Evolutionary conservation across 2,888 invertebrate genomes (phyloP).

Genomic region (Drosophila neotestacea): DNA sequence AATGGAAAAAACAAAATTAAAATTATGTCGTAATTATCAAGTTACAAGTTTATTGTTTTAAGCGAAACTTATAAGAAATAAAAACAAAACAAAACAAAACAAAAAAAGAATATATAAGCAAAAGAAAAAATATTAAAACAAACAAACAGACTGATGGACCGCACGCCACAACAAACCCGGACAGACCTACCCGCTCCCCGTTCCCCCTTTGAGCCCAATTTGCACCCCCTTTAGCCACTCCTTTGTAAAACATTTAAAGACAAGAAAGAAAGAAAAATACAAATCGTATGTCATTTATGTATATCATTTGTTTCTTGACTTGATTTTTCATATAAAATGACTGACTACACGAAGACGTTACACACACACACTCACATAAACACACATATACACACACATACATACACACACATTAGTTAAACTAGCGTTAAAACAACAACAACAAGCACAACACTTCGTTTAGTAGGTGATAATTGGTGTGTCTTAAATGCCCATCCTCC

Average conservation of each 20-base stretch:
- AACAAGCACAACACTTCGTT: conserved; percentile 67
- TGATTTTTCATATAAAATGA: conserved; percentile 34
- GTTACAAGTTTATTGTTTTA: conserved; percentile 63
- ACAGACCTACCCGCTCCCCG: conserved; percentile 49
- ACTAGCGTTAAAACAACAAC: conserved; percentile 53
- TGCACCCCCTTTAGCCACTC: background rate
- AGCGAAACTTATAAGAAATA: conserved; percentile 48
- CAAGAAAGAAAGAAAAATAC: conserved; percentile 18
- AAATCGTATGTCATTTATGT: conserved; percentile 47
- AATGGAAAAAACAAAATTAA: conserved; percentile 21
- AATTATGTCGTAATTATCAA: conserved; percentile 55
- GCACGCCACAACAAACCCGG: conserved; percentile 57
- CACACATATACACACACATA: conserved; percentile 31
- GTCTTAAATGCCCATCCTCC: conserved; percentile 62
- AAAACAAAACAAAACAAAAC: conserved; percentile 30
- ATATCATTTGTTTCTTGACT: conserved; percentile 35
- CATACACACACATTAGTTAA: conserved; percentile 60
- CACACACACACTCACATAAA: conserved; percentile 33
- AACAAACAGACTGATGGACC: conserved; percentile 79
- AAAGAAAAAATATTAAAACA: conserved; percentile 33
- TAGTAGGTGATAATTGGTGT: conserved; percentile 80
- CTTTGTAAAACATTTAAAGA: conserved; percentile 27
- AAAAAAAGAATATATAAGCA: conserved; percentile 32
- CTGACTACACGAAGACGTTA: conserved; percentile 70
- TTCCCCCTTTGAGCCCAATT: background rate